phyloP scores from a whole-genome alignment of 2,113 vertebrate species.

The Rhea pennata region DNA sequence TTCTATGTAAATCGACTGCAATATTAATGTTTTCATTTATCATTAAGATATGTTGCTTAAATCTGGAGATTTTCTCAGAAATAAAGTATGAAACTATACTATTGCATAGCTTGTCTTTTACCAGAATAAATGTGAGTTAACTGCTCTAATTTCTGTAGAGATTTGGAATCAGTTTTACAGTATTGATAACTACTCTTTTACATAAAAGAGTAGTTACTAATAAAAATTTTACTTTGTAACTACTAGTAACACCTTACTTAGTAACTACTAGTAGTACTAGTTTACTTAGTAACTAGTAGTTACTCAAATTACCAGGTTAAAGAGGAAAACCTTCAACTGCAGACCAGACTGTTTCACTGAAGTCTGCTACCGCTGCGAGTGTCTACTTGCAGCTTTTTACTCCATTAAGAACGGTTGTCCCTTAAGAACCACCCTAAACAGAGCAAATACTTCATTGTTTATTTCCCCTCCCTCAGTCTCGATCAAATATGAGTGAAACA shows the following conservation, averaged over 20 bases:
- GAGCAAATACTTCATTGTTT: neutral
- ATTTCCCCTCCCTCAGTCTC: neutral
- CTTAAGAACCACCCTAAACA: neutral
- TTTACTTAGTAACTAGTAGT: too few species aligned
- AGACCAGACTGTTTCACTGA: accelerated
- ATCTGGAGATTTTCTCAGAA: conserved; percentile 27
- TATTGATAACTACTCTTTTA: neutral
- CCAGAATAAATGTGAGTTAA: neutral
- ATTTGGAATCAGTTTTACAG: neutral
- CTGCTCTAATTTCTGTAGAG: neutral
- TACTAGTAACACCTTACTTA: too few species aligned
- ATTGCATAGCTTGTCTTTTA: neutral
- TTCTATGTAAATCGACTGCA: conserved; percentile 54
- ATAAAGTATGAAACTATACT: conserved; percentile 45
- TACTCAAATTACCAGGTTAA: neutral
- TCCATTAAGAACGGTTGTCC: neutral
- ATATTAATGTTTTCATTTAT: conserved; percentile 66
- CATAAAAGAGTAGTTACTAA: neutral
- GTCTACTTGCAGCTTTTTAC: too few species aligned
- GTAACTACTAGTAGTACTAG: too few species aligned
- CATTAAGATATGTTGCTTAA: conserved; percentile 22
- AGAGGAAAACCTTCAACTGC: neutral
- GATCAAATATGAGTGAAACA: neutral
- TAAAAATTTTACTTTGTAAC: too few species aligned
- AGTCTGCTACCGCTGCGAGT: accelerated